These are phyloP conservation scores for Hydrolagus affinis DNA, from an alignment of 2,113 vertebrate species.

Conservation along the genomic window DNA sequence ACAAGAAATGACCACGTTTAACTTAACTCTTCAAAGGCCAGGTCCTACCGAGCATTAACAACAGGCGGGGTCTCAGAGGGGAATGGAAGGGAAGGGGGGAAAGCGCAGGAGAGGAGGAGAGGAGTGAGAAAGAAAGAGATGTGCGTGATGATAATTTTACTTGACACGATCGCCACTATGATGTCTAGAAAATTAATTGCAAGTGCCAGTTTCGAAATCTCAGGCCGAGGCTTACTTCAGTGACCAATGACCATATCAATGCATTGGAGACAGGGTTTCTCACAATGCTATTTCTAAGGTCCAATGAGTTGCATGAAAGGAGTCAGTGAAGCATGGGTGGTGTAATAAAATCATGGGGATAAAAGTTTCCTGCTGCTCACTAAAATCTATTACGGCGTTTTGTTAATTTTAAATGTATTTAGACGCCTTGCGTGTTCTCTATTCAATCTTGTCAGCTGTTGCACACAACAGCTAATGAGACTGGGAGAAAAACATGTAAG, in stretches of 20 bases:
- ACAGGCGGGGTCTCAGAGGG: background rate
- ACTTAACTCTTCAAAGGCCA: background rate
- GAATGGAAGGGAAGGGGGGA: background rate
- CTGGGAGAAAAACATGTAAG: slow-evolving; percentile 32
- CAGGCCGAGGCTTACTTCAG: slow-evolving; percentile 38
- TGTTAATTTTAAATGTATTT: slow-evolving; percentile 57
- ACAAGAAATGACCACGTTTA: background rate
- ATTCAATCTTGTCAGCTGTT: slow-evolving; percentile 36
- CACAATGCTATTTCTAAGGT: slow-evolving; percentile 51
- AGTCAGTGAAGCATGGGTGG: slow-evolving; percentile 50
- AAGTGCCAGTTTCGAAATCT: slow-evolving; percentile 42
- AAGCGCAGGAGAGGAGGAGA: too few relatives aligned
- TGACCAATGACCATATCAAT: slow-evolving; percentile 52
- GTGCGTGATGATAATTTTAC: slow-evolving; percentile 53
- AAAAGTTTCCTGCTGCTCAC: slow-evolving; percentile 45
- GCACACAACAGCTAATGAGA: slow-evolving; percentile 32
- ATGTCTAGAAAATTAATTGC: slow-evolving; percentile 54
- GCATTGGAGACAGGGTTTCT: slow-evolving; percentile 45
- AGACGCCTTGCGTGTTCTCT: slow-evolving; percentile 39
- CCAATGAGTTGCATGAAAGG: slow-evolving; percentile 55
- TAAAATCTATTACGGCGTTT: slow-evolving; percentile 47
- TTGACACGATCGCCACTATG: slow-evolving; percentile 47
- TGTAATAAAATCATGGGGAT: slow-evolving; percentile 52
- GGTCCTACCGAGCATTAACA: background rate
- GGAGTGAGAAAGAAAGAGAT: too few relatives aligned